These are phyloP conservation scores for Periophthalmodon schlosseri DNA, from an alignment of 2,113 vertebrate genomes.

Conservation along the genomic window DNA sequence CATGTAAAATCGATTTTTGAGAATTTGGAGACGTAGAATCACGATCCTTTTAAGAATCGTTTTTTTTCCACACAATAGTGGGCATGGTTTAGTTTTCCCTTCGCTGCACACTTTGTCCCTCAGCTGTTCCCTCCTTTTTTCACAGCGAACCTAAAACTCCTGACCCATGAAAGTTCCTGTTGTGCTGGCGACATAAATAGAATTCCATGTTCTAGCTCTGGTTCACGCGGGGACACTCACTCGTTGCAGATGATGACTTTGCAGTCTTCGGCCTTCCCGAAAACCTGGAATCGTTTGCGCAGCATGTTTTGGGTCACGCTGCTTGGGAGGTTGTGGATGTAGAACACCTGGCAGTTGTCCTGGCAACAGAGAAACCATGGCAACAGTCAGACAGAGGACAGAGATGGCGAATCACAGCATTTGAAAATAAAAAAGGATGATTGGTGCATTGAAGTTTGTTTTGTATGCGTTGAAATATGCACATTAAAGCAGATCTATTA, in stretches of 20 bases:
- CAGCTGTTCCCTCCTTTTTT: neutral
- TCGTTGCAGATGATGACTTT: slow-evolving; percentile 89
- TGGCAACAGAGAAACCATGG: slow-evolving; percentile 76
- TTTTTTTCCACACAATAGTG: too few relatives aligned
- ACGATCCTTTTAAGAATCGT: too few relatives aligned
- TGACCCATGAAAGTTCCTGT: neutral
- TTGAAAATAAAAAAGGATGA: neutral
- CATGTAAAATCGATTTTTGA: too few relatives aligned
- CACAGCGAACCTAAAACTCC: neutral
- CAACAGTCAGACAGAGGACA: slow-evolving; percentile 64
- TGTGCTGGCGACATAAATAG: neutral
- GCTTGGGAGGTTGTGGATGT: slow-evolving; percentile 89
- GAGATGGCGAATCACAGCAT: slow-evolving; percentile 4
- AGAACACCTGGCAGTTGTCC: slow-evolving; percentile 95
- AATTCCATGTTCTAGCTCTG: neutral
- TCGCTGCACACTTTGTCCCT: neutral
- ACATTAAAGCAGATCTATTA: too few relatives aligned
- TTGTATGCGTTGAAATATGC: too few relatives aligned
- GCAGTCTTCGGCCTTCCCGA: slow-evolving; percentile 91
- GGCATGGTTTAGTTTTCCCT: too few relatives aligned
- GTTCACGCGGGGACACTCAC: slow-evolving; percentile 55
- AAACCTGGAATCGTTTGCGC: slow-evolving; percentile 92
- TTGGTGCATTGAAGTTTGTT: neutral
- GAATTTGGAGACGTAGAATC: too few relatives aligned
- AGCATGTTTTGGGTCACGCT: slow-evolving; percentile 91